Conservation (phyloP, 2,113 vertebrate species). For the Rallus limicola region DNA sequence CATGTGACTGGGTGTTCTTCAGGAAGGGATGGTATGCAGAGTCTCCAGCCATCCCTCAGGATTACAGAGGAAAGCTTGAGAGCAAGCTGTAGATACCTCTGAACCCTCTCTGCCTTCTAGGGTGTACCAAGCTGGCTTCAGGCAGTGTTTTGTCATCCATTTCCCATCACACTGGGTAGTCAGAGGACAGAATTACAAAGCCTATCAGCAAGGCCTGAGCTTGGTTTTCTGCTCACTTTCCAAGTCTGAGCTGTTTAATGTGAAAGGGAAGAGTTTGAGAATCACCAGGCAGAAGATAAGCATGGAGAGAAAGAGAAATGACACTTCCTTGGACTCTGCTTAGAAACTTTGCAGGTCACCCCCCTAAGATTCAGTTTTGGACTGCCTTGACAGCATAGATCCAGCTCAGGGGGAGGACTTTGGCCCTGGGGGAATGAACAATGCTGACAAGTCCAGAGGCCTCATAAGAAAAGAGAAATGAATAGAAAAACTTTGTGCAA, state of each 20-base stretch:
- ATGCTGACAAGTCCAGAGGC: neutral
- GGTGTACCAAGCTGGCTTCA: neutral
- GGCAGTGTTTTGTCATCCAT: rapidly evolving
- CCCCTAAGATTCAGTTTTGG: neutral
- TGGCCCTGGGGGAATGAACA: neutral
- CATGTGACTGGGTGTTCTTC: rapidly evolving
- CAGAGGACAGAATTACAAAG: neutral
- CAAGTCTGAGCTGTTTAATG: neutral
- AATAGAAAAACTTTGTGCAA: constrained; percentile 54
- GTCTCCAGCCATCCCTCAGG: neutral
- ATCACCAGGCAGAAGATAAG: neutral
- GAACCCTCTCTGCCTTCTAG: neutral
- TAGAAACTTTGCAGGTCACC: neutral
- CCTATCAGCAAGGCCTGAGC: neutral
- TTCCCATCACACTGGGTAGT: rapidly evolving
- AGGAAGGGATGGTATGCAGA: rapidly evolving
- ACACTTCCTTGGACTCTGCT: neutral
- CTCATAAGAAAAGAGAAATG: neutral
- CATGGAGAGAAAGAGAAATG: neutral
- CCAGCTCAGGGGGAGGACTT: neutral
- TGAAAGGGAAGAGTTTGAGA: neutral
- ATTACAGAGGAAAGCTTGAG: neutral
- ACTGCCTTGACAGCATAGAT: neutral
- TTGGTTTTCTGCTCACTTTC: neutral
- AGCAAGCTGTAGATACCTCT: neutral